These are phyloP conservation scores for Lagorchestes hirsutus DNA, from an alignment of 2,797 vertebrate genomes.

Conservation along the genomic window DNA sequence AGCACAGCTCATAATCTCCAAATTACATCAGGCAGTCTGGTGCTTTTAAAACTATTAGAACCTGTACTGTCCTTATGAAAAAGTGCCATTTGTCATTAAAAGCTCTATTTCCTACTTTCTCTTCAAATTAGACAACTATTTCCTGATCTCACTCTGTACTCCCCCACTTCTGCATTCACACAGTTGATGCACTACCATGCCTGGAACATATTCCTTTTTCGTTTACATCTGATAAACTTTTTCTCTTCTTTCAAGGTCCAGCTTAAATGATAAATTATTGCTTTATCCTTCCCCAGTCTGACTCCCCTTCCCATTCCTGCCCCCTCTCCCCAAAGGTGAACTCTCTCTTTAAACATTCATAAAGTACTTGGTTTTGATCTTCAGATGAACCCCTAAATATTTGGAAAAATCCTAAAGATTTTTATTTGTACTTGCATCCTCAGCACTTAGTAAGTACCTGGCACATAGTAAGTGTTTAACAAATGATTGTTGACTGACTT, in stretches of 20 bases:
- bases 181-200: neutral
- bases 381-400: neutral
- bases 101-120: neutral
- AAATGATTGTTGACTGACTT: neutral
- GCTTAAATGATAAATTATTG: neutral
- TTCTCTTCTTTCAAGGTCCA: neutral
- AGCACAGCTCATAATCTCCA: neutral
- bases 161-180: neutral
- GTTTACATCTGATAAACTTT: neutral
- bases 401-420: neutral
- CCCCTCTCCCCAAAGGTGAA: neutral
- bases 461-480: neutral
- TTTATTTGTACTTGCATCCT: neutral
- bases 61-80: neutral
- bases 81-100: neutral
- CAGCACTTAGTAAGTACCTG: neutral
- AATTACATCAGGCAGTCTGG: neutral
- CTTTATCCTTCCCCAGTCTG: neutral
- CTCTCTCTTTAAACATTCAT: neutral
- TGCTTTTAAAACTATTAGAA: conserved; percentile 3
- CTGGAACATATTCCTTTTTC: neutral
- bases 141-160: neutral
- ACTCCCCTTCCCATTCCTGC: neutral
- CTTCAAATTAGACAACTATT: neutral
- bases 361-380: neutral